Percentiles rank a stretch among this genome's conserved stretches.
Conservation (phyloP, 2,797 vertebrate genomes). For the Tinamus major region DNA sequence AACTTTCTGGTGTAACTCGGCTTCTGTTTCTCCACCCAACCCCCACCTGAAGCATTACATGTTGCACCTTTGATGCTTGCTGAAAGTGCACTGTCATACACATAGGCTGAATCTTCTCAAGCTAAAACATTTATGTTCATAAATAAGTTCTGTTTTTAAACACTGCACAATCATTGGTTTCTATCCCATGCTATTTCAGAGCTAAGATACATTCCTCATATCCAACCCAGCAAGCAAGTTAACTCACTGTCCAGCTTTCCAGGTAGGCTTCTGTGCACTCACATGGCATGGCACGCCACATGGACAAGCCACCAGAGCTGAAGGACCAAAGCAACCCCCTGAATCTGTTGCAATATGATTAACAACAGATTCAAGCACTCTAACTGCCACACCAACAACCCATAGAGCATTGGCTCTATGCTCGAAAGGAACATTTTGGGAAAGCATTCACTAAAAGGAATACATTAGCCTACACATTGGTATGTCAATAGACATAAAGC, state of each 20-base stretch:
- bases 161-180: fast-evolving
- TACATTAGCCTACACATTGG: not conserved
- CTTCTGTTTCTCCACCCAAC: not conserved
- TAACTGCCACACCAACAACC: not conserved
- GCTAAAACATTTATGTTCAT: not conserved
- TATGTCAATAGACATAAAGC: not conserved
- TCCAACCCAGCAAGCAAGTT: not conserved
- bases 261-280: not conserved
- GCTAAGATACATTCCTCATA: not conserved
- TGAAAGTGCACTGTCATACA: not conserved
- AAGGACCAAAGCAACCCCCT: not conserved
- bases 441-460: not conserved
- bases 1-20: not conserved
- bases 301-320: not conserved
- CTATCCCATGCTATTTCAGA: not conserved
- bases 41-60: not conserved
- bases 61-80: not conserved
- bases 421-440: not conserved
- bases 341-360: not conserved
- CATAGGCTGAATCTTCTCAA: not conserved
- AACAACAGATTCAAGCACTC: not conserved
- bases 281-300: fast-evolving
- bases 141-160: not conserved
- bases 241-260: not conserved
- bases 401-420: not conserved